Evolutionary conservation across 1,140 invertebrate species (phyloP).

Genomic region (Caerostris extrusa): DNA sequence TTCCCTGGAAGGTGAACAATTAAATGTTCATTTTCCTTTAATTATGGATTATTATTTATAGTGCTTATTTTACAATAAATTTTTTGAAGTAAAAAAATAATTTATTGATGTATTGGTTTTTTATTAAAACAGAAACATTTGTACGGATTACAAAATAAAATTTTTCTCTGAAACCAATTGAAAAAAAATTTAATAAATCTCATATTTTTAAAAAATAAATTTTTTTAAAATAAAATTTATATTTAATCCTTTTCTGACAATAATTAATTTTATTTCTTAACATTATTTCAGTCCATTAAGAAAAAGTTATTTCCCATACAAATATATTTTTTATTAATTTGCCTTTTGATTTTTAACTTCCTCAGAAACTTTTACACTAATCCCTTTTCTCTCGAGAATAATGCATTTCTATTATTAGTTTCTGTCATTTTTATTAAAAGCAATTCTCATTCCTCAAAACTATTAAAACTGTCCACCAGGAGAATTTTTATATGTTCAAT

Average conservation of each 20-base stretch:
- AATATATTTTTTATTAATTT: neutral
- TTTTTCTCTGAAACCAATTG: too few species aligned
- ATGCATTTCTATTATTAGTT: neutral
- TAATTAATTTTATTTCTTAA: neutral
- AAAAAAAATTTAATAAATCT: too few species aligned
- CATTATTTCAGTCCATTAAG: neutral
- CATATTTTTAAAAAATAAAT: neutral
- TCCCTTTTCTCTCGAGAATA: neutral
- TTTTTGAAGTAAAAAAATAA: too few species aligned
- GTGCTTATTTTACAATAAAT: too few species aligned
- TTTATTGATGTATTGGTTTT: too few species aligned
- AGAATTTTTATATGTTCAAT: conserved; percentile 2
- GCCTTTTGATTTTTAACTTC: neutral
- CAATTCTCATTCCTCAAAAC: neutral
- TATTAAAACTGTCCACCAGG: conserved; percentile 15
- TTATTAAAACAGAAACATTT: too few species aligned
- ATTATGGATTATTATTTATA: too few species aligned
- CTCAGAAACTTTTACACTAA: neutral
- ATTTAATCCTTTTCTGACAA: neutral
- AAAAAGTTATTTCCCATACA: too few species aligned
- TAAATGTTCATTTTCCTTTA: too few species aligned
- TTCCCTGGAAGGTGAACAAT: too few species aligned
- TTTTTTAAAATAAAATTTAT: neutral
- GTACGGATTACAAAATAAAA: too few species aligned
- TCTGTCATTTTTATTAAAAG: neutral